Base-by-base conservation (phyloP, 2,888 invertebrate genomes). In the Rugalucina vietnamica region DNA sequence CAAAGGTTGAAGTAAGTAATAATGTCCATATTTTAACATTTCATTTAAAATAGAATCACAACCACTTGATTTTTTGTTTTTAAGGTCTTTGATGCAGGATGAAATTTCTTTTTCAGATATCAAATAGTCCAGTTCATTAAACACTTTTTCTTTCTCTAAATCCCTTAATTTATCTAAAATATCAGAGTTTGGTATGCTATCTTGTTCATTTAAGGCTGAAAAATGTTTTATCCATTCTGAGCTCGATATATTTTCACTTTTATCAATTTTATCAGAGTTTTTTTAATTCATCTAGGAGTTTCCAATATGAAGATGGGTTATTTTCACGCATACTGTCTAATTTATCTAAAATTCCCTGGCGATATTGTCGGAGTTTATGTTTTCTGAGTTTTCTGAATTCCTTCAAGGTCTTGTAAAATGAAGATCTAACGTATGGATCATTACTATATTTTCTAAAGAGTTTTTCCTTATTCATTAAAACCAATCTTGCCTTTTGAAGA, bases 21-120 rank as follows among this genome's bases (percentile, higher is more conserved):
- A 14, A 18, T 75, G 32, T 2, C 75, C 36, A 36, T 54, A 32
- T 29, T 75, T 75, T 57, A 75, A 36, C 75, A 75, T 75, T 57
- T 75, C 75, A 57, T 57, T 75, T 1, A 36, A 18, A 1, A 75
- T 57, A 12, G 36, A 34, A 49, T 75, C 75, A 36, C 54, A 50
- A 24, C 75, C 75, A 75, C 32, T 32, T 4, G 36, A 34, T 57
- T 75, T 75, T 18, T 36, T 57, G 27, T 75, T 75, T 37, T 75
- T 75, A 29, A 75, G 49, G 14, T 54, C 54, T 21, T 54, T 54
- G 21, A 54, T 54, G n/a, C 54, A 14, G n/a, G 4, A 4, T 54
- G n/a, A 54, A 4, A 54, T 54, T 54, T 54, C 10, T 54, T 54
- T 54, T 54, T 8, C 21, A 8, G 54, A 14, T 54, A 54, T 54